Evolutionary conservation across 2,888 invertebrate species (phyloP), one percentile per base, ranked within the genome.

Genomic region (Chironomus riparius): DNA sequence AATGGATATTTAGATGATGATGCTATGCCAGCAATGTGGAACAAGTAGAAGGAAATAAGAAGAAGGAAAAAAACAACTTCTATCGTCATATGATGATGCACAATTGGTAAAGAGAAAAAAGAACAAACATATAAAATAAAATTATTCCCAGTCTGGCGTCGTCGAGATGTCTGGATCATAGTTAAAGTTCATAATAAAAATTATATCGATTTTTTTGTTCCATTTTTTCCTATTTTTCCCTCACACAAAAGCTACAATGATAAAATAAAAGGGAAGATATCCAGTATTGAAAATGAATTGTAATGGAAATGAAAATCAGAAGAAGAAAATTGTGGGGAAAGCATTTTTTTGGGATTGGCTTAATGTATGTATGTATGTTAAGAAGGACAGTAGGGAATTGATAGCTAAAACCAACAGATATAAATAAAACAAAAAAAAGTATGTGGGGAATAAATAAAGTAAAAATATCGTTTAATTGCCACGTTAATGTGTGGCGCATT

Each of bases 91-190:
- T 15, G 72, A 48, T 61, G 72, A 73, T 74, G 74, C 68, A 74
- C 68, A 65, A 68, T 65, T 12, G 12, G 12, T 13, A 68, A 68
- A 21, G 38, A 47, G 65, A 74, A 15, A 61, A 74, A 4, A n/a
- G n/a, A n/a, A n/a, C n/a, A n/a, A 48, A 56, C 62, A 65, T 47
- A 65, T 21, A 18, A 10, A 13, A 24, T 47, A 21, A 50, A 50
- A 28, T 56, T 28, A 48, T 50, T 70, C 28, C 61, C 56, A 56
- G 71, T 21, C 62, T 74, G 74, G 74, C 74, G 74, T 24, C 74
- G 65, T 24, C 74, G 13, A 74, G 74, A 74, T 56, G 65, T 74
- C 74, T 74, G 74, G 74, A 74, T 61, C 68, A 47, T 47, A 65
- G 73, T 74, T 68, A 15, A 65, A 65, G 74, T 74, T 74, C 61